These are phyloP conservation scores for Drosophila nasuta DNA, from an alignment of 1,140 invertebrate genomes.

Conservation along the genomic window DNA sequence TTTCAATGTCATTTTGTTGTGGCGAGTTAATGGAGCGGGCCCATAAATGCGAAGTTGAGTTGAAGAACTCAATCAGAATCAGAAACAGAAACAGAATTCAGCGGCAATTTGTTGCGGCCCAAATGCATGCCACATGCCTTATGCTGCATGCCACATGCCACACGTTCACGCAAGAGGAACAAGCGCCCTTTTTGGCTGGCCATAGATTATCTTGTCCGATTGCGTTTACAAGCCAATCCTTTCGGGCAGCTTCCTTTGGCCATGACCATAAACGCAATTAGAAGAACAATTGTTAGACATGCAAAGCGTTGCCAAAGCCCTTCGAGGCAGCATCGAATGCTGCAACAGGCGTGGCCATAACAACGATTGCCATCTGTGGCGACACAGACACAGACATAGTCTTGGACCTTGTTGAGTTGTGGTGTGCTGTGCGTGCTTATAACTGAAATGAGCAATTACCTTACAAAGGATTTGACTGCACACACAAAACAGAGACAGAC, in stretches of 20 bases:
- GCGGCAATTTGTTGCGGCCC: constrained; percentile 70
- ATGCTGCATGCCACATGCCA: constrained; percentile 39
- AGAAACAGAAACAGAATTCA: constrained; percentile 65
- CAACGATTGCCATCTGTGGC: constrained; percentile 69
- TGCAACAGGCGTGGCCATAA: constrained; percentile 38
- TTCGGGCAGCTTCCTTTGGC: constrained; percentile 34
- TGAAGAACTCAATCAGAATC: constrained; percentile 57
- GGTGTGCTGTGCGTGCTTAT: constrained; percentile 74
- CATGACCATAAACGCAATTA: constrained; percentile 78
- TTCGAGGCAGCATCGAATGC: constrained; percentile 28
- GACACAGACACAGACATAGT: constrained; percentile 11
- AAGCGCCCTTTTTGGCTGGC: constrained; percentile 63
- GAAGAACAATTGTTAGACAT: constrained; percentile 84
- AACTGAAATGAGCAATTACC: constrained; percentile 84
- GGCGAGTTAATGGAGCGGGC: constrained; percentile 58
- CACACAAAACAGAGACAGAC: neutral
- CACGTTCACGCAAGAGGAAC: constrained; percentile 34
- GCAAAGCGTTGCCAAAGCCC: constrained; percentile 65
- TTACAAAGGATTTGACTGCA: constrained; percentile 65
- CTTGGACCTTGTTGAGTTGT: neutral
- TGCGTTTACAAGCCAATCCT: constrained; percentile 76
- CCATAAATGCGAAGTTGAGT: constrained; percentile 65
- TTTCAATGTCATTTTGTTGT: constrained; percentile 55
- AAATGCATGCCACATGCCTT: constrained; percentile 62
- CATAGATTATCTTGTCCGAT: constrained; percentile 82